Conservation (phyloP, 2,113 vertebrate genomes). For the Perca fluviatilis region DNA sequence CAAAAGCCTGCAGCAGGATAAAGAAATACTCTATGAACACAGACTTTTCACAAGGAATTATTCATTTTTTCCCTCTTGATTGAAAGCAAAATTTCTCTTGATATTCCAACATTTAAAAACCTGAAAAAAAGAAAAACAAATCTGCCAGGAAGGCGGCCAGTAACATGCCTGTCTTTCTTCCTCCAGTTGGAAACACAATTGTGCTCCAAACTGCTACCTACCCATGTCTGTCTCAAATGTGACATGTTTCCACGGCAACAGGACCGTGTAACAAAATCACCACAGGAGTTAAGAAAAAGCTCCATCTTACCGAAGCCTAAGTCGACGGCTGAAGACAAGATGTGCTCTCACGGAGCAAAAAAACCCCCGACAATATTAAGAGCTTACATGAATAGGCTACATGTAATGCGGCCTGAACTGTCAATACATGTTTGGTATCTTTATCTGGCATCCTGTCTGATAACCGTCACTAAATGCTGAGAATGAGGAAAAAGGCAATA, state of each 20-base stretch:
- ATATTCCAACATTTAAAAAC: conserved; percentile 33
- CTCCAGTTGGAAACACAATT: conserved; percentile 48
- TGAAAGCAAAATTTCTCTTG: conserved; percentile 19
- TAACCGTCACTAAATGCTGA: conserved; percentile 7
- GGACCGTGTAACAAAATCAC: conserved; percentile 68
- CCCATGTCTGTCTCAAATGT: conserved; percentile 71
- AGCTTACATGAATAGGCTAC: conserved; percentile 16
- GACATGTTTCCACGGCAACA: conserved; percentile 79
- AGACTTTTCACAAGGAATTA: conserved; percentile 5
- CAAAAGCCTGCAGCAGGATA: conserved; percentile 27
- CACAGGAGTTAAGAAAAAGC: conserved; percentile 62
- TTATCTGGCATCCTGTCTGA: conserved; percentile 14
- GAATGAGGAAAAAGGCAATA: background rate
- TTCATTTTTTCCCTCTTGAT: conserved; percentile 23
- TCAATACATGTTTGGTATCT: conserved; percentile 21
- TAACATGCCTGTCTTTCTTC: conserved; percentile 21
- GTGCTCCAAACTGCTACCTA: conserved; percentile 58
- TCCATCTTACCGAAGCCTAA: conserved; percentile 33
- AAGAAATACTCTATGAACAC: conserved; percentile 2
- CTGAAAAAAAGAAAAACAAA: background rate
- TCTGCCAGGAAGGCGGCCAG: background rate
- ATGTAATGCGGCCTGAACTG: background rate
- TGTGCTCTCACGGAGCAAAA: conserved; percentile 21
- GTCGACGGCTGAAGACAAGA: conserved; percentile 40
- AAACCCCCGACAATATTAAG: background rate